Percentiles rank a stretch among this genome's conserved stretches.
These are phyloP conservation scores for Dasypogon diadema DNA, from an alignment of 2,888 invertebrate genomes.

Conservation along the genomic window DNA sequence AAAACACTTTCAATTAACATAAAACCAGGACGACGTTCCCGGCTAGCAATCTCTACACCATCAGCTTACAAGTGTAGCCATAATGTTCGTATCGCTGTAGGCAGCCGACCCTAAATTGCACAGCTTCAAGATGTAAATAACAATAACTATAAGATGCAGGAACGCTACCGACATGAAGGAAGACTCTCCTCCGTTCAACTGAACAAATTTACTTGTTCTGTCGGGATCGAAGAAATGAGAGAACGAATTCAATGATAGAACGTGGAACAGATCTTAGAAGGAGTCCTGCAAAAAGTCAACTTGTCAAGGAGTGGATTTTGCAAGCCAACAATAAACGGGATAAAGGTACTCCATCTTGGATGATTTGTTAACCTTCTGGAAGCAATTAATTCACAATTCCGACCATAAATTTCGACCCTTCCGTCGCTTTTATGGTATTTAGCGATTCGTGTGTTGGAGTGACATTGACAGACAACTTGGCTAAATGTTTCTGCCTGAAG, in stretches of 20 bases:
- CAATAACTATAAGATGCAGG: not conserved
- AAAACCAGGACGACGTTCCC: not conserved
- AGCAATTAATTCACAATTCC: conserved; percentile 49
- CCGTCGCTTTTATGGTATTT: conserved; percentile 7
- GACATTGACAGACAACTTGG: conserved; percentile 10
- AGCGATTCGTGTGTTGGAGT: conserved; percentile 11
- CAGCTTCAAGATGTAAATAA: conserved; percentile 23
- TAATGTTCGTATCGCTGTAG: conserved; percentile 20
- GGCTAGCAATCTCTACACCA: not conserved
- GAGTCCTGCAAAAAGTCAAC: conserved; percentile 2
- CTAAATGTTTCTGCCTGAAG: not conserved
- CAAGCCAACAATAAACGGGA: conserved; percentile 1
- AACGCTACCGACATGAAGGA: not conserved
- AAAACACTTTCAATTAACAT: conserved; percentile 38
- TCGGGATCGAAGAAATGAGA: not conserved
- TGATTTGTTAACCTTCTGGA: conserved; percentile 38
- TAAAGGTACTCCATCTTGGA: conserved; percentile 8
- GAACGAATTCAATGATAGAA: not conserved
- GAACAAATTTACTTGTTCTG: conserved; percentile 21
- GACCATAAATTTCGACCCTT: conserved; percentile 5
- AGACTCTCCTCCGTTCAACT: not conserved
- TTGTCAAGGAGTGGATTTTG: not conserved
- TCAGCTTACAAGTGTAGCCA: conserved; percentile 30
- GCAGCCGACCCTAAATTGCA: conserved; percentile 27
- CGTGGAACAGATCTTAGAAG: not conserved